Base-by-base conservation (phyloP, 2,113 vertebrate genomes). In the Tupaia chinensis region DNA sequence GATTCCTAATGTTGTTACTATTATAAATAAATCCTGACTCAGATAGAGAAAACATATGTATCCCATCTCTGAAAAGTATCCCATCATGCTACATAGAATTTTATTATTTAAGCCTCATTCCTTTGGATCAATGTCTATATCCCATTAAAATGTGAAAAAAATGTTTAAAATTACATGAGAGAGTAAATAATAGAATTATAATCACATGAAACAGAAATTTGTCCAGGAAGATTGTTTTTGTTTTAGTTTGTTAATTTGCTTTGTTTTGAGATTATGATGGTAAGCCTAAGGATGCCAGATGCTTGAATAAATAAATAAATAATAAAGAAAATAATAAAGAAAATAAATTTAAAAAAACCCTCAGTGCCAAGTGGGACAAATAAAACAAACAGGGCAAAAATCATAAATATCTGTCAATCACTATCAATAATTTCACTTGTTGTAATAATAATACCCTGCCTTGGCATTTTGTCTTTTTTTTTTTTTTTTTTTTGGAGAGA, bases 401-500 rank as follows among this genome's bases (percentile, higher is more conserved):
- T 11, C 7, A 96, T 27, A 88, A 92, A 73, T 5, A 19, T 89
- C 7, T 16, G 7, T 76, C 68, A 87, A 20, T 14, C 65, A 25
- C 20, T 92, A 17, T 56, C 70, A 6, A 69, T 60, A 83, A 91
- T 63, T 89, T 11, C 19, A 65, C 53, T 69, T n/a, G 2, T 44
- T 96, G 15, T 25, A 20, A 22, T 29, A 73, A 77, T 13, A 72
- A 78, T 77, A 23, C 20, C 2, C 1, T 44, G 16, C 5, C 54
- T 85, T 90, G 93, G 9, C 8, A 72, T 93, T 83, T 76, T 82
- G 12, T 66, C n/a, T n/a, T n/a, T n/a, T n/a, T n/a, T n/a, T n/a
- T n/a, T n/a, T n/a, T n/a, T n/a, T n/a, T n/a, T n/a, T n/a, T n/a
- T n/a, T n/a, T n/a, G n/a, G n/a, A n/a, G n/a, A n/a, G n/a, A n/a